These are phyloP conservation scores for Jaculus jaculus DNA, from an alignment of 2,113 vertebrate genomes.

Conservation along the genomic window DNA sequence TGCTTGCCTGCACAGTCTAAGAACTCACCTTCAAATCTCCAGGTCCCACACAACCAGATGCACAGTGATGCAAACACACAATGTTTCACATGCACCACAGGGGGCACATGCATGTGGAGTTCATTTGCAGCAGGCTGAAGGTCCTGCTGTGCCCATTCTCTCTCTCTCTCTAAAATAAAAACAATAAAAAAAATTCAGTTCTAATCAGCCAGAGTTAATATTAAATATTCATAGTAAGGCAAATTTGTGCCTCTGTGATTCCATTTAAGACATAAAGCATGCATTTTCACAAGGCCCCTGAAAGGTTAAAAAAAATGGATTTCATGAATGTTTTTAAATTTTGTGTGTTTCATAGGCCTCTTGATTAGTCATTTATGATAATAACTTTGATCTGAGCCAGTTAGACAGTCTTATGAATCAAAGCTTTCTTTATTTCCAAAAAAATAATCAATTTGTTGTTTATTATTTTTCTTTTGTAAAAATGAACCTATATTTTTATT, in stretches of 20 bases:
- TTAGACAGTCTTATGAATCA: slow-evolving; percentile 41
- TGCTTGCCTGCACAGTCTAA: no score
- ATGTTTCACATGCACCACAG: no score
- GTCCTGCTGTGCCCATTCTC: no score
- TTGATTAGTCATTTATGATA: slow-evolving; percentile 21
- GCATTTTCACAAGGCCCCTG: slow-evolving; percentile 20
- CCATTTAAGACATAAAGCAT: background rate
- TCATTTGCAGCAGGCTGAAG: no score
- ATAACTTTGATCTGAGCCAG: slow-evolving; percentile 18
- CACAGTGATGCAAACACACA: no score
- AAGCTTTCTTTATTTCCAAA: slow-evolving; percentile 3
- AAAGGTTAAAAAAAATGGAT: slow-evolving; percentile 36
- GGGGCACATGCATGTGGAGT: no score
- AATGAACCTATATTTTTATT: slow-evolving; percentile 26
- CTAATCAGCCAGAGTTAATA: slow-evolving; percentile 11
- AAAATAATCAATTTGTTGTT: slow-evolving; percentile 23
- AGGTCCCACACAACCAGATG: no score
- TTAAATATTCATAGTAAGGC: slow-evolving; percentile 8
- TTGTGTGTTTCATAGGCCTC: background rate
- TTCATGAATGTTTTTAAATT: slow-evolving; percentile 50
- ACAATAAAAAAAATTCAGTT: slow-evolving; percentile 16
- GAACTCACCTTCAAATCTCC: no score
- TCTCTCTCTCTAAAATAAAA: no score
- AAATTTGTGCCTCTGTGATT: background rate
- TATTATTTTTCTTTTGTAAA: slow-evolving; percentile 22